Percentiles rank a stretch among this genome's conserved stretches.
These are phyloP conservation scores for Lophotis ruficrista DNA, from an alignment of 2,113 vertebrate species.

Conservation along the genomic window DNA sequence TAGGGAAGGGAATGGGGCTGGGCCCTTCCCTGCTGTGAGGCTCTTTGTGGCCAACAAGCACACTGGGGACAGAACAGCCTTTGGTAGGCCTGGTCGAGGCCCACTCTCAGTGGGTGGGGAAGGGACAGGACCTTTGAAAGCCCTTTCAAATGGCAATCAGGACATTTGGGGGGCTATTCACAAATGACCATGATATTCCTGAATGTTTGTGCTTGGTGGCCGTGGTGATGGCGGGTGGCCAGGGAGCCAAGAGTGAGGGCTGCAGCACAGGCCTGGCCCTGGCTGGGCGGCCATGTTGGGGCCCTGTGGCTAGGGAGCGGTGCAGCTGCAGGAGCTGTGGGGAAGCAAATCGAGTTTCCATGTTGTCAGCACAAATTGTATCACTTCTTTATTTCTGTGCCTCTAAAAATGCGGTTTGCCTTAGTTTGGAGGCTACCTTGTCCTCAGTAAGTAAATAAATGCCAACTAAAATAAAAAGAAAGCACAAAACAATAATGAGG, in stretches of 20 bases:
- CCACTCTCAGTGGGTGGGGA: not conserved
- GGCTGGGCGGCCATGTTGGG: not conserved
- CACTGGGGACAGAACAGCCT: not conserved
- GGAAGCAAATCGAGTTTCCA: constrained; percentile 10
- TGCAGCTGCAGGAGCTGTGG: not conserved
- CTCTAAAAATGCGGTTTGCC: constrained; percentile 4
- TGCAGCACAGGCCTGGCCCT: accelerated
- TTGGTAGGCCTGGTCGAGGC: accelerated
- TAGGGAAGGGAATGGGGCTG: not conserved
- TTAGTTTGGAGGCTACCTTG: constrained; percentile 44
- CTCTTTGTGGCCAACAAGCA: not conserved
- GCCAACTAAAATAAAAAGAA: constrained; percentile 57
- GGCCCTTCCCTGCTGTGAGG: accelerated
- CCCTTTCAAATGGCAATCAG: not conserved
- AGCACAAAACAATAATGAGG: constrained; percentile 30
- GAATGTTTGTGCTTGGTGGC: not conserved
- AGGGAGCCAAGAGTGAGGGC: not conserved
- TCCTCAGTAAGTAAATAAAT: constrained; percentile 61
- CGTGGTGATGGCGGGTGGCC: accelerated
- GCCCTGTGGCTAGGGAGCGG: not conserved
- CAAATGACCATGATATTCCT: not conserved
- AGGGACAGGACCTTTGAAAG: not conserved
- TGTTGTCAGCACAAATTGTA: constrained; percentile 45
- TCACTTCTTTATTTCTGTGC: not conserved
- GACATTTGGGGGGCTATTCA: not conserved